Evolutionary conservation across 1,140 invertebrate genomes (phyloP).

Genomic region (Geopemphigus sp.): DNA sequence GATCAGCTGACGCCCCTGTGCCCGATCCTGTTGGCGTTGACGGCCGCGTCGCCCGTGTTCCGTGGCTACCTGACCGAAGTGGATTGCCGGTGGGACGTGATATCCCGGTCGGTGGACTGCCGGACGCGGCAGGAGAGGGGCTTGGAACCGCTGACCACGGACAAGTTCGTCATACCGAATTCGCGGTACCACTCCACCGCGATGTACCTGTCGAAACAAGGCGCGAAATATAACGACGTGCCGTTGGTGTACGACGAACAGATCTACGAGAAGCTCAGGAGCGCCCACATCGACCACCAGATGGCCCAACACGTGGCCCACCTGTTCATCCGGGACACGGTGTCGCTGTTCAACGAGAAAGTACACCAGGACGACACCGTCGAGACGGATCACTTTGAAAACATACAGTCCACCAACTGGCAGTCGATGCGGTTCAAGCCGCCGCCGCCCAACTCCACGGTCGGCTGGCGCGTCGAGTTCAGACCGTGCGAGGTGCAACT

Average conservation of each 20-base stretch:
- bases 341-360: slow-evolving; percentile 94
- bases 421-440: slow-evolving; percentile 99
- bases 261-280: slow-evolving; percentile 76
- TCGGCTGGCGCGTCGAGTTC: slow-evolving; percentile 99
- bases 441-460: slow-evolving; percentile 88
- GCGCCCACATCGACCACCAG: slow-evolving; percentile 85
- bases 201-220: slow-evolving; percentile 87
- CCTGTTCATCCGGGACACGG: slow-evolving; percentile 96
- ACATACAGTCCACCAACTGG: slow-evolving; percentile 99
- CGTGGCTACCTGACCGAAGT: slow-evolving; percentile 90
- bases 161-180: slow-evolving; percentile 87
- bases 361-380: slow-evolving; percentile 89
- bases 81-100: slow-evolving; percentile 96
- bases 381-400: slow-evolving; percentile 99
- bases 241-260: slow-evolving; percentile 81
- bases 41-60: slow-evolving; percentile 92
- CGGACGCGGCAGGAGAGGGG: slow-evolving; percentile 92
- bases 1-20: slow-evolving; percentile 96
- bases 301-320: slow-evolving; percentile 95
- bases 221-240: slow-evolving; percentile 89
- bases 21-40: slow-evolving; percentile 95
- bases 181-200: slow-evolving; percentile 98
- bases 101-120: slow-evolving; percentile 87
- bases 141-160: slow-evolving; percentile 68
- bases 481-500: slow-evolving; percentile 97